Base-by-base conservation (phyloP, 2,888 invertebrate species). In the Cephalotes varians region DNA sequence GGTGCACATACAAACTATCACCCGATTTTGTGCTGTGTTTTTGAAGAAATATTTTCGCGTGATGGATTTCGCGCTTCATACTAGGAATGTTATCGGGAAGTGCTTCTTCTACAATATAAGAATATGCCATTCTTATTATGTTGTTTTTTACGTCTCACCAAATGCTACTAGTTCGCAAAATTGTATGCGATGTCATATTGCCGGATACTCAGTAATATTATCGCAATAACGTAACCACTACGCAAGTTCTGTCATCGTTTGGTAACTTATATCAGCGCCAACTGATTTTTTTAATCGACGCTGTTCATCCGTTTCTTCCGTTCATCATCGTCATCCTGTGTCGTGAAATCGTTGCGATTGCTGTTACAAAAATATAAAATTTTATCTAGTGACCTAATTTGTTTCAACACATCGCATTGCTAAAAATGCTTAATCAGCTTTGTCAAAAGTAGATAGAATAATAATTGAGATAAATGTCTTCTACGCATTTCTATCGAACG, bases 11-110 rank as follows among this genome's bases (percentile, higher is more conserved):
- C 96, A 97, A 90, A 72, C 96, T 96, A 87, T 96, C 96, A 10
- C 96, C 96, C 12, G 96, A 96, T 18, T 96, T 95, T 0, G 95
- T 95, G 86, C 96, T 96, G 89, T 96, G 96, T 87, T 95, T 96
- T 91, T 96, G 96, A 31, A 96, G 94, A 91, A 96, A 96, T 87
- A 95, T 95, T 93, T 96, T 96, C 0, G 96, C 96, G 44, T 95
- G 93, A 49, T 95, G 93, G 90, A 96, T 94, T 90, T 97, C 96
- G 58, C 94, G 95, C 86, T 96, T 95, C 37, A 95, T 94, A 85
- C 87, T 89, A 6, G 92, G 93, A 71, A 90, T 82, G 60, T 93
- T 91, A 51, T 90, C 84, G 25, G 90, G 79, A 10, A 89, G 88
- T 40, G 88, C 90, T 64, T 93, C 91, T 28, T 91, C 91, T 56